These are phyloP conservation scores for Syngnathus typhle DNA, from an alignment of 2,113 vertebrate genomes.

Conservation along the genomic window DNA sequence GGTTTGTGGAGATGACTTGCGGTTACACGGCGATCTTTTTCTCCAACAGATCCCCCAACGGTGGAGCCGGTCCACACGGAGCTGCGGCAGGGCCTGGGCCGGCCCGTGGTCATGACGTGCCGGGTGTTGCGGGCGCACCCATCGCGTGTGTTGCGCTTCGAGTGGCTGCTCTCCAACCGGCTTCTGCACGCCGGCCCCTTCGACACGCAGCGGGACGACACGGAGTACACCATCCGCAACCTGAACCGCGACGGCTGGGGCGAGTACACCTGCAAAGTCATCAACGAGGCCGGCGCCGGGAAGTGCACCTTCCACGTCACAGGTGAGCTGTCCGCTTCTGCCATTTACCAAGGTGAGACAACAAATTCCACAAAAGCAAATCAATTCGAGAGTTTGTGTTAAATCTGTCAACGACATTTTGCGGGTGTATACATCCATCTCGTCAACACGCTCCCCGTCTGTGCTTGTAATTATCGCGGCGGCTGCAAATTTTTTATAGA, in stretches of 20 bases:
- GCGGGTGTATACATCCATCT: constrained; percentile 2
- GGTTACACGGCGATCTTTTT: background rate
- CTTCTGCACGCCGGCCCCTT: constrained; percentile 83
- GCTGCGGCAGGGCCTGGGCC: constrained; percentile 87
- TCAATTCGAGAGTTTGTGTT: background rate
- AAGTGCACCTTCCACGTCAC: constrained; percentile 93
- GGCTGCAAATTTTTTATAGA: constrained; percentile 5
- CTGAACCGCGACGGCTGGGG: constrained; percentile 87
- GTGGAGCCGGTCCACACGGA: constrained; percentile 88
- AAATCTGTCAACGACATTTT: background rate
- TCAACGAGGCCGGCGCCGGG: constrained; percentile 90
- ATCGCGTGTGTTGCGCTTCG: constrained; percentile 85
- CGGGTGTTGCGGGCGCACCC: constrained; percentile 87
- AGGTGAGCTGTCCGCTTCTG: constrained; percentile 64
- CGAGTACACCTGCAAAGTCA: constrained; percentile 91
- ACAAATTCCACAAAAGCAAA: background rate
- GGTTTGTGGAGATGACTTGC: background rate
- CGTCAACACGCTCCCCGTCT: background rate
- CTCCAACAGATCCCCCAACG: constrained; percentile 79
- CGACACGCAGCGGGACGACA: constrained; percentile 82
- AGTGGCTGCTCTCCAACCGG: constrained; percentile 87
- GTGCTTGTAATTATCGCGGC: constrained; percentile 12
- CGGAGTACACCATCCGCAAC: constrained; percentile 80
- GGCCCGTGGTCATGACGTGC: constrained; percentile 87
- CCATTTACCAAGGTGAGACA: too few relatives aligned